Percentiles rank a stretch among this genome's conserved stretches.
Evolutionary conservation across 2,113 vertebrate species (phyloP).

Genomic region (Cyprinodon brontotheroides): DNA sequence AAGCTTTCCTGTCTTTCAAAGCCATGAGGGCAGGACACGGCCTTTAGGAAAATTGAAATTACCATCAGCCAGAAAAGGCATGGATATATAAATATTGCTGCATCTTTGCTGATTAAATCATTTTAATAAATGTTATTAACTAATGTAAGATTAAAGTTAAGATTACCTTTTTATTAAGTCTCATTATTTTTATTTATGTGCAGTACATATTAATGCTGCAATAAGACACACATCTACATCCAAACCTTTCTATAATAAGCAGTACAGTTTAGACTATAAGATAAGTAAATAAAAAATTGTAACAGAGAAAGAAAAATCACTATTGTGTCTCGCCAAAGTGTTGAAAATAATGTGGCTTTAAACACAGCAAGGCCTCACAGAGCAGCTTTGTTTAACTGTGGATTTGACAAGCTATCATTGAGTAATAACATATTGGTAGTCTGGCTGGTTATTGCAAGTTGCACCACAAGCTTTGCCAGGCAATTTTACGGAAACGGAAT

Average conservation of each 20-base stretch:
- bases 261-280: neutral
- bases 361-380: conserved; percentile 20
- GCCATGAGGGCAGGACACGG: no score
- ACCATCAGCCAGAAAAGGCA: no score
- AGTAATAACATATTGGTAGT: conserved; percentile 48
- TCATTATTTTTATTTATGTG: neutral
- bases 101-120: no score
- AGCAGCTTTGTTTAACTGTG: conserved; percentile 15
- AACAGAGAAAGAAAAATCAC: neutral
- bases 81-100: no score
- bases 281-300: neutral
- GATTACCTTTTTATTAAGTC: no score
- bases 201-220: neutral
- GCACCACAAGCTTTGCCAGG: conserved; percentile 51
- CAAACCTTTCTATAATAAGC: neutral
- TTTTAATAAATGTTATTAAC: no score
- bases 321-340: neutral
- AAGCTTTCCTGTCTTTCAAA: no score
- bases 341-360: conserved; percentile 3
- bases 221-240: neutral
- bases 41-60: no score
- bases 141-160: no score
- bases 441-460: conserved; percentile 10
- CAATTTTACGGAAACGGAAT: conserved; percentile 54
- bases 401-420: conserved; percentile 50